Percentiles rank a stretch among this genome's conserved stretches.
These are phyloP conservation scores for Anser brachyrhynchus DNA, from an alignment of 2,113 vertebrate genomes.

Conservation along the genomic window DNA sequence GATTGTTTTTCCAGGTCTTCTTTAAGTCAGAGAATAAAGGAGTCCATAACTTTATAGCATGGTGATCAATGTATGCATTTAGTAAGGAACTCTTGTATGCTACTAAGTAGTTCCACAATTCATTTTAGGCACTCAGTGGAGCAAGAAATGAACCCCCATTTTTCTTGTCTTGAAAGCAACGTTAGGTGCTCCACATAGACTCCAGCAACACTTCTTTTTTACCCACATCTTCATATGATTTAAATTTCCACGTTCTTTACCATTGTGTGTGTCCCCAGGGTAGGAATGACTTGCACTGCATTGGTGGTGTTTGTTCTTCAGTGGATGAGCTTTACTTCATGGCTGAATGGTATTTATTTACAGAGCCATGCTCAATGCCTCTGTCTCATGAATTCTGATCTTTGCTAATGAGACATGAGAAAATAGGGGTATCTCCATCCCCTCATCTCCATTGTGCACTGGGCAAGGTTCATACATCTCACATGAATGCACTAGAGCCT, in stretches of 20 bases:
- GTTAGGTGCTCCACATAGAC: fast-evolving
- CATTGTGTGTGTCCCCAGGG: fast-evolving
- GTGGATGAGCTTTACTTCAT: neutral
- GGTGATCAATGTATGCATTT: neutral
- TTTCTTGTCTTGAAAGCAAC: neutral
- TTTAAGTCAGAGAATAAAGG: neutral
- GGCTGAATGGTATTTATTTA: neutral
- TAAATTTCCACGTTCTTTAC: neutral
- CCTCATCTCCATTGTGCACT: neutral
- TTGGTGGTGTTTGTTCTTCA: neutral
- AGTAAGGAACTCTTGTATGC: neutral
- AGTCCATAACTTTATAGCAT: neutral
- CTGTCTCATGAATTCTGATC: neutral
- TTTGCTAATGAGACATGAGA: neutral
- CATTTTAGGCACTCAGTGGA: neutral
- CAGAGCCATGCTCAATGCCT: fast-evolving
- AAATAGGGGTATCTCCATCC: neutral
- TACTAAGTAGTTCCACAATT: neutral
- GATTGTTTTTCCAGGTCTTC: neutral
- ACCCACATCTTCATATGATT: neutral
- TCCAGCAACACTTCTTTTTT: neutral
- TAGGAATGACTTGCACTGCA: neutral
- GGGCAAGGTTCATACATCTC: neutral
- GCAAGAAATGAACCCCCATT: neutral
- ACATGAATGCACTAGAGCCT: neutral